Evolutionary conservation across 2,113 vertebrate species (phyloP).

Genomic region (Poeciliopsis turrubarensis): DNA sequence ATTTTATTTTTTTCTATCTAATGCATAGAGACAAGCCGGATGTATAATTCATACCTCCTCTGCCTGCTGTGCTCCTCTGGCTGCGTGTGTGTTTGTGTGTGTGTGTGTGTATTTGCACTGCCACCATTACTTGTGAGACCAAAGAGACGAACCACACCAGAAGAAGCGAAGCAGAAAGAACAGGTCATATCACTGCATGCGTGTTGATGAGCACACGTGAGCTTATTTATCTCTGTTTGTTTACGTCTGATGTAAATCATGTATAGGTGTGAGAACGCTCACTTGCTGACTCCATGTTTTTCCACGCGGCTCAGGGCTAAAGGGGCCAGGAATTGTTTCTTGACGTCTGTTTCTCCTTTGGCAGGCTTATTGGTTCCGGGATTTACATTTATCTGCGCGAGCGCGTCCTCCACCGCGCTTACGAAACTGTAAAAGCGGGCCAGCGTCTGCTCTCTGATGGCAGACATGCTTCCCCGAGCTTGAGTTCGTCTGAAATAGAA

Average conservation of each 20-base stretch:
- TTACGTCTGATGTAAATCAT: conserved; percentile 55
- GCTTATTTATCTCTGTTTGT: conserved; percentile 35
- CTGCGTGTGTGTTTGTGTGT: neutral
- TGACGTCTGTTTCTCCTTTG: conserved; percentile 53
- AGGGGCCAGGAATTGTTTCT: conserved; percentile 18
- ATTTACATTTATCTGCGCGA: conserved; percentile 39
- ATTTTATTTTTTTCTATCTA: conserved; percentile 58
- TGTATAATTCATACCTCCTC: conserved; percentile 77
- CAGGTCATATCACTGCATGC: conserved; percentile 53
- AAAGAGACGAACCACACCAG: conserved; percentile 37
- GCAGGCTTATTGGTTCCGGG: conserved; percentile 41
- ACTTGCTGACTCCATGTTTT: conserved; percentile 31
- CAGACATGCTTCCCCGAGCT: conserved; percentile 69
- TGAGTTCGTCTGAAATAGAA: conserved; percentile 74
- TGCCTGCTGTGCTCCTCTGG: conserved; percentile 55
- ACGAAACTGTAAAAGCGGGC: conserved; percentile 61
- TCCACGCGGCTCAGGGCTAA: conserved; percentile 19
- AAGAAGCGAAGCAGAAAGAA: conserved; percentile 52
- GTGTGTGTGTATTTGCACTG: conserved; percentile 14
- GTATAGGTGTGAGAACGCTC: conserved; percentile 66
- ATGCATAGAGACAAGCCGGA: conserved; percentile 74
- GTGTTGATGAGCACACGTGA: conserved; percentile 17
- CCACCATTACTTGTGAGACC: conserved; percentile 47
- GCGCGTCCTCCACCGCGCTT: conserved; percentile 24
- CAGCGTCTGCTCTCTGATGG: conserved; percentile 58